Conservation (phyloP, 2,888 invertebrate species). For the Pammene fasciana region DNA sequence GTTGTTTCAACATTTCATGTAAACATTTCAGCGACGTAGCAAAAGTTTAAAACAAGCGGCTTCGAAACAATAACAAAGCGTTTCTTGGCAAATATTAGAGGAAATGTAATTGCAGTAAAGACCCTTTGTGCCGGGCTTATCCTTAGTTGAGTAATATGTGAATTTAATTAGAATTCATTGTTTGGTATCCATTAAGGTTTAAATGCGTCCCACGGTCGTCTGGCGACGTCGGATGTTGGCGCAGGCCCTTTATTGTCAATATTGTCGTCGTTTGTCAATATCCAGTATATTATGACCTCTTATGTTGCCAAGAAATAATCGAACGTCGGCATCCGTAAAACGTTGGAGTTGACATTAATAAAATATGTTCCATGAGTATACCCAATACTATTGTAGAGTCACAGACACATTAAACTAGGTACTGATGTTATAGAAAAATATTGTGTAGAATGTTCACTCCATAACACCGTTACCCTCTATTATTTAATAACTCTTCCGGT, state of each 20-base stretch:
- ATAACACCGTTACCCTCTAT: no score
- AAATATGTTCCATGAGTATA: no score
- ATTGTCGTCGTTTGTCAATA: not conserved
- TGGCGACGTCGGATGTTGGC: conserved; percentile 17
- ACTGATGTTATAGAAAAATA: no score
- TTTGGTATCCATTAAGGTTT: conserved; percentile 40
- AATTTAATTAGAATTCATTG: conserved; percentile 42
- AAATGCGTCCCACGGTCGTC: conserved; percentile 36
- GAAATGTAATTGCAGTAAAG: conserved; percentile 35
- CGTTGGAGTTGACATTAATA: no score
- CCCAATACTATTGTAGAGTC: no score
- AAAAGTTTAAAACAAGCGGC: conserved; percentile 34
- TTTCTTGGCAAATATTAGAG: conserved; percentile 41
- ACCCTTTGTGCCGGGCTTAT: conserved; percentile 36
- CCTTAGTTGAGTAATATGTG: conserved; percentile 36
- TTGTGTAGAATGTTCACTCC: no score
- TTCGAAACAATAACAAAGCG: conserved; percentile 35
- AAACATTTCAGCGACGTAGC: conserved; percentile 26
- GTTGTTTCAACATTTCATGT: conserved; percentile 28
- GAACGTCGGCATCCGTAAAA: no score
- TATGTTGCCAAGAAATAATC: not conserved
- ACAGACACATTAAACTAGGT: no score
- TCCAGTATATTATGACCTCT: not conserved
- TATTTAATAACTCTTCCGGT: no score
- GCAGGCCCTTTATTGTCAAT: conserved; percentile 12